These are phyloP conservation scores for Neogale vison DNA, from an alignment of 2,113 vertebrate genomes.

Conservation along the genomic window DNA sequence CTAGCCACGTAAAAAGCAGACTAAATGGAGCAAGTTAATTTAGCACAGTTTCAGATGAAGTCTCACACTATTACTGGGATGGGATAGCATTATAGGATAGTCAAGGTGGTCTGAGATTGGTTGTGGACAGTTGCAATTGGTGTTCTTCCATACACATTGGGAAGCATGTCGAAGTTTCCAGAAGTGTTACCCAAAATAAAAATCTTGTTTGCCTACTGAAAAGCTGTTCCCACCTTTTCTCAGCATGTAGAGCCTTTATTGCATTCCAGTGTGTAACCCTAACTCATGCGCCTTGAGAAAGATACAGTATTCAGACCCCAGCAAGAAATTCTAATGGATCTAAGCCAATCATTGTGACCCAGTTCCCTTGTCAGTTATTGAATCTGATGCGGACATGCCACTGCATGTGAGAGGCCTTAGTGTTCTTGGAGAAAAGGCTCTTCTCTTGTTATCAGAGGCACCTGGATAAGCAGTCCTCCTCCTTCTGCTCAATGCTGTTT, in stretches of 20 bases:
- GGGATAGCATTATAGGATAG: neutral
- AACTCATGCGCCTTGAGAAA: neutral
- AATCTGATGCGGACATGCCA: neutral
- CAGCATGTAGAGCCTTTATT: neutral
- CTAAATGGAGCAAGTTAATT: neutral
- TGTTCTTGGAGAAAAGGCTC: neutral
- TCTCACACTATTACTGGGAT: neutral
- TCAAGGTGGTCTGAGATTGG: neutral
- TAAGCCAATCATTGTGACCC: neutral
- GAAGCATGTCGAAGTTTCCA: neutral
- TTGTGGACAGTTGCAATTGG: neutral
- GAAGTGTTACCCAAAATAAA: neutral
- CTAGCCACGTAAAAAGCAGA: neutral
- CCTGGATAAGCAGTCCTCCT: neutral
- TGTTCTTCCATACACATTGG: neutral
- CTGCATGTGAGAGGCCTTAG: neutral
- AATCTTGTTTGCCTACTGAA: neutral
- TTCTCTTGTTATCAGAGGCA: neutral
- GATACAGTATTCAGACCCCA: neutral
- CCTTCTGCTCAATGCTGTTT: neutral
- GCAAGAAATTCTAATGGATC: neutral
- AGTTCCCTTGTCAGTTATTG: neutral
- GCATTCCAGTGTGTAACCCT: neutral
- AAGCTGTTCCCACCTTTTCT: neutral
- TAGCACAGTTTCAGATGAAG: neutral